Percentiles rank a stretch among this genome's conserved stretches.
Conservation (phyloP, 2,888 invertebrate species). For the Drosophila villosipedis region DNA sequence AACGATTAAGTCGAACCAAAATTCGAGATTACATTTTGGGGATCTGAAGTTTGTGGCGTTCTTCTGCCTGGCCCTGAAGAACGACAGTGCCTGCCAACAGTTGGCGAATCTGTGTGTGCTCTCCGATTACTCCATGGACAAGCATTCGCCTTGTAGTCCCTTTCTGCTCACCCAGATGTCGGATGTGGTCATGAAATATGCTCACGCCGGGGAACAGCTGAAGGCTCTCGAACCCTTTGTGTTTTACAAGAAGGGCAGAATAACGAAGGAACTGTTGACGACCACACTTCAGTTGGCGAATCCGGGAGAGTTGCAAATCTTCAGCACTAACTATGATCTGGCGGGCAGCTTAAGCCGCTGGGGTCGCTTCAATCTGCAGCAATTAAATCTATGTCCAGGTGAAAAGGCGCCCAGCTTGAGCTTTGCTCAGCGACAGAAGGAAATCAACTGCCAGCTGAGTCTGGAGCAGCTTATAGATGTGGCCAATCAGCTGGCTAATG, state of each 20-base stretch:
- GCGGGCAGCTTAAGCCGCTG: conserved; percentile 77
- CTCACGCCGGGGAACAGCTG: conserved; percentile 77
- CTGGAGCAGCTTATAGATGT: conserved; percentile 82
- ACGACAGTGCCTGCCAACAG: conserved; percentile 88
- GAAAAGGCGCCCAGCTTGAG: conserved; percentile 40
- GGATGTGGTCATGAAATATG: conserved; percentile 80
- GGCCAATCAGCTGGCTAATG: conserved; percentile 65
- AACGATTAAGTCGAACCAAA: conserved; percentile 43
- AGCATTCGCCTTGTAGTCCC: conserved; percentile 85
- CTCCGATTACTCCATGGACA: conserved; percentile 86
- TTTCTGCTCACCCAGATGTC: conserved; percentile 83
- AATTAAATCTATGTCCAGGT: conserved; percentile 77
- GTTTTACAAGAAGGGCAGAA: conserved; percentile 82
- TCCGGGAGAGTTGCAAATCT: conserved; percentile 56
- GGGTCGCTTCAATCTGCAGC: conserved; percentile 73
- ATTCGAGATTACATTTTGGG: conserved; percentile 62
- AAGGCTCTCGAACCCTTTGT: conserved; percentile 81
- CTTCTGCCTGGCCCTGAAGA: conserved; percentile 84
- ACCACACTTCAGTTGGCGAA: conserved; percentile 59
- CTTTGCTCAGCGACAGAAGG: conserved; percentile 46
- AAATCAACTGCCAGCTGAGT: conserved; percentile 75
- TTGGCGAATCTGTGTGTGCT: conserved; percentile 89
- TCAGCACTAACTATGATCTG: conserved; percentile 71
- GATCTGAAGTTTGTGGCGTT: conserved; percentile 84
- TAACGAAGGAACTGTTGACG: conserved; percentile 66